These are phyloP conservation scores for Cottus gobio DNA, from an alignment of 2,113 vertebrate genomes.

Conservation along the genomic window DNA sequence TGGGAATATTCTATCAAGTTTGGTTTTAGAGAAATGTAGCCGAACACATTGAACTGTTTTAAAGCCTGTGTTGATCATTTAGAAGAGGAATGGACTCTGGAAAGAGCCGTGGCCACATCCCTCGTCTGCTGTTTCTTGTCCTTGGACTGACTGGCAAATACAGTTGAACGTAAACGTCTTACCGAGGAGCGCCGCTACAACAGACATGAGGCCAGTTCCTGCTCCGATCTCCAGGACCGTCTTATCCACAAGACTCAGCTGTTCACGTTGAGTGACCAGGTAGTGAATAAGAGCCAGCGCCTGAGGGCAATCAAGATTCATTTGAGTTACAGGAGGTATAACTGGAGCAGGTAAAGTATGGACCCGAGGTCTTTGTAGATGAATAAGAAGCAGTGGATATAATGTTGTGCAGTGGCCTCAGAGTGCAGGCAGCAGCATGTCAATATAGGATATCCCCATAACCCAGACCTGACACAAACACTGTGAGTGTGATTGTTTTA, in stretches of 20 bases:
- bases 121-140: not conserved
- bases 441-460: not conserved
- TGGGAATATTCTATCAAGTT: not conserved
- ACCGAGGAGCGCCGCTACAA: constrained; percentile 74
- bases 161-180: not conserved
- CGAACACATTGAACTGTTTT: not conserved
- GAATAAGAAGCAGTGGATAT: not conserved
- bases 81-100: not conserved
- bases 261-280: constrained; percentile 86
- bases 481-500: not conserved
- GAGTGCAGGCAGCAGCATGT: not conserved
- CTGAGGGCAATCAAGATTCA: constrained; percentile 71
- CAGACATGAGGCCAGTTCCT: constrained; percentile 87
- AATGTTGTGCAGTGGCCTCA: not conserved
- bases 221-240: constrained; percentile 91
- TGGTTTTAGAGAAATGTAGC: not conserved
- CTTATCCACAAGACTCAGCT: constrained; percentile 86
- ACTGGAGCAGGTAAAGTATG: not conserved
- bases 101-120: not conserved
- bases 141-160: not conserved
- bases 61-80: not conserved
- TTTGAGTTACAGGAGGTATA: not conserved
- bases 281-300: constrained; percentile 88
- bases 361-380: not conserved
- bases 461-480: not conserved